phyloP scores from a whole-genome alignment of 2,888 invertebrate genomes.

The Rhogogaster chlorosoma region DNA sequence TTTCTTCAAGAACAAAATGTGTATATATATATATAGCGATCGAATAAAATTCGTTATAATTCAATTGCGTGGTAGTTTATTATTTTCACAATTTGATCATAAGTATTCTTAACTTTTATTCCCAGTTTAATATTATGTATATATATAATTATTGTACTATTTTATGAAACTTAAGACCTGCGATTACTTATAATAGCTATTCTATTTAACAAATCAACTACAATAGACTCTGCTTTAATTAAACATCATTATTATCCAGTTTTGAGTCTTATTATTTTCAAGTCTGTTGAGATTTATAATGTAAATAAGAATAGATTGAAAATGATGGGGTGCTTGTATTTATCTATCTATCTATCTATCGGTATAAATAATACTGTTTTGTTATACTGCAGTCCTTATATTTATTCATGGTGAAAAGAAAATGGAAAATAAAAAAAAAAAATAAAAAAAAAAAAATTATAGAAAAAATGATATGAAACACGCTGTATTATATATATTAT shows the following conservation, averaged over 20 bases:
- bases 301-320: background rate
- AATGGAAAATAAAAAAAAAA: background rate
- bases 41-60: slow-evolving; percentile 15
- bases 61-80: background rate
- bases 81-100: background rate
- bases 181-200: background rate
- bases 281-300: background rate
- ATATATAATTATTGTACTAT: background rate
- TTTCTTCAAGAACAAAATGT: background rate
- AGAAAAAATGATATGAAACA: background rate
- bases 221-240: background rate
- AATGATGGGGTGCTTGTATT: background rate
- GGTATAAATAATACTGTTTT: background rate
- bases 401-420: background rate
- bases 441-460: background rate
- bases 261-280: background rate
- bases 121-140: background rate
- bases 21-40: background rate
- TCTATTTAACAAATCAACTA: background rate
- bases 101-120: background rate
- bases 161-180: background rate
- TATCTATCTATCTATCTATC: background rate
- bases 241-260: background rate
- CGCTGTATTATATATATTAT: background rate
- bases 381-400: background rate